Evolutionary conservation across 2,888 invertebrate genomes (phyloP).

Genomic region (Aricia artaxerxes): DNA sequence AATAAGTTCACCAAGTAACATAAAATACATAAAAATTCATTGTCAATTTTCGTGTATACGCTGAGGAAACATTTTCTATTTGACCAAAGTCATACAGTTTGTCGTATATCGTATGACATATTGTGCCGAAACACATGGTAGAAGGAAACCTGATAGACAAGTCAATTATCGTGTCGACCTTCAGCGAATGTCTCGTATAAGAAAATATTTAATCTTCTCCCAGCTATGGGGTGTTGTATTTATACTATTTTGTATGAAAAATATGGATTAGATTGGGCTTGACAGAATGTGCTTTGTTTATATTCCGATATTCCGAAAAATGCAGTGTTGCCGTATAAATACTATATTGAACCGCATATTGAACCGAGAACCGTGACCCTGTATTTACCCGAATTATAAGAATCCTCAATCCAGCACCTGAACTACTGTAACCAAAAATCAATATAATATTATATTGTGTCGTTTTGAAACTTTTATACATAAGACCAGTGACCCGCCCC

Average conservation of each 20-base stretch:
- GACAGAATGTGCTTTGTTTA: background rate
- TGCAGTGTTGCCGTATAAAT: no score
- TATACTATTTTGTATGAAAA: background rate
- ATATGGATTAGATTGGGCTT: background rate
- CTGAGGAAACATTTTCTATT: background rate
- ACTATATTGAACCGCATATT: no score
- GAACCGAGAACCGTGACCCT: no score
- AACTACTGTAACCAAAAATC: no score
- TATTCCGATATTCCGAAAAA: background rate
- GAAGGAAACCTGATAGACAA: background rate
- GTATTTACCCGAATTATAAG: no score
- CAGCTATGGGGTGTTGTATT: background rate
- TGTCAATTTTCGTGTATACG: background rate
- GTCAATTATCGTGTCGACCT: constrained; percentile 18
- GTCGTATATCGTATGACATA: background rate
- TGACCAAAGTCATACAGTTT: background rate
- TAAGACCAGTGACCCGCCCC: no score
- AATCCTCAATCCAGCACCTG: no score
- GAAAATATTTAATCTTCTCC: constrained; percentile 8
- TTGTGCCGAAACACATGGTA: background rate
- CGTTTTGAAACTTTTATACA: no score
- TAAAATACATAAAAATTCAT: background rate
- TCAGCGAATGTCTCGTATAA: background rate
- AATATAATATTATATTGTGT: no score
- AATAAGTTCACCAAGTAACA: no score